These are phyloP conservation scores for Arbacia lixula DNA, from an alignment of 53 echinoderm and acorn worm species.

Conservation along the genomic window DNA sequence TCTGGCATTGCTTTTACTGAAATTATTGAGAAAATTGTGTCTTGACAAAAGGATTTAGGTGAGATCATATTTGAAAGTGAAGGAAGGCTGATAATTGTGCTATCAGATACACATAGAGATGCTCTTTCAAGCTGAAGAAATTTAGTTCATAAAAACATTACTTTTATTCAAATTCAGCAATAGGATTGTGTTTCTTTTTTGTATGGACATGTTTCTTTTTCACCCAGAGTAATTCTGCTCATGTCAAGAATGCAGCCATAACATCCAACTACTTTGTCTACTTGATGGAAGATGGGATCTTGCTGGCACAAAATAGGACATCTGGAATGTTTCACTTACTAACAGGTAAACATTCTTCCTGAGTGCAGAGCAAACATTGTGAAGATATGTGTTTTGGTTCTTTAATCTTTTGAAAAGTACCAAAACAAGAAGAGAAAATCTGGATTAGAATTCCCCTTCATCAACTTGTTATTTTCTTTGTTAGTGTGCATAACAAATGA, in stretches of 20 bases:
- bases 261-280: background rate
- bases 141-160: background rate
- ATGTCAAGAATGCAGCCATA: conserved; percentile 17
- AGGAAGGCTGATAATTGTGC: no score
- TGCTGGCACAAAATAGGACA: conserved; percentile 12
- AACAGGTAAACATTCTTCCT: background rate
- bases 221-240: background rate
- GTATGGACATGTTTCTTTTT: no score
- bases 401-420: background rate
- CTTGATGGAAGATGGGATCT: background rate
- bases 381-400: background rate
- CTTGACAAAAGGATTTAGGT: no score
- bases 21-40: no score
- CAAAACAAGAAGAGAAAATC: no score
- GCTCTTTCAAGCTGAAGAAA: no score
- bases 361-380: background rate
- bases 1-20: no score
- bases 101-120: no score
- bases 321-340: background rate
- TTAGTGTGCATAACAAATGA: background rate
- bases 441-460: no score
- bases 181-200: background rate
- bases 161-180: background rate
- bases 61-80: background rate
- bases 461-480: no score